Evolutionary conservation across 1,140 invertebrate genomes (phyloP), one percentile per base, ranked within the genome.

Genomic region (Drosophila leontia): DNA sequence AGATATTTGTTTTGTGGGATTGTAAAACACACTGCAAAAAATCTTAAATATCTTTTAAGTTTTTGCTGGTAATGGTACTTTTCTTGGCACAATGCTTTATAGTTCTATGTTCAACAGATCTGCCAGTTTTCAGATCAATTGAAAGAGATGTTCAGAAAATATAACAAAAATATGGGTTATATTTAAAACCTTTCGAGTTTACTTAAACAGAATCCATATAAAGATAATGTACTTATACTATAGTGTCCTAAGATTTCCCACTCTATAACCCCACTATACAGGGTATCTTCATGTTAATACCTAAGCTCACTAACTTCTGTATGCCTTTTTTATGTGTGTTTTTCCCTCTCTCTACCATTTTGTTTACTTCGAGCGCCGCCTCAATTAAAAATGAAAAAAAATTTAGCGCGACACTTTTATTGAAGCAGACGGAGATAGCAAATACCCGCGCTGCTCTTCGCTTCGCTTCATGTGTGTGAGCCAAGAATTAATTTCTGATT

Each of bases 401-500:
- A 62, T 57, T 45, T 15, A 50, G 51, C 64, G 58, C 58, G 65
- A 76, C 80, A 78, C 69, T 55, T 78, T 78, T 78, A 78, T 56
- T 63, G 70, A 69, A 65, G 62, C 79, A 87, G 58, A 80, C 58
- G 53, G 74, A 88, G 84, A 80, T 61, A 58, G 58, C 78, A 75
- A 68, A 78, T 81, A 63, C 17, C 19, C 26, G 13, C 48, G 34
- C 41, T 48, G 47, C 44, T 37, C 63, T 41, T 34, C 48, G 11
- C 29, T 17, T 2, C 29, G 29, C 34, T 62, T 13, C 69, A 50
- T 86, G 67, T 80, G 59, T 78, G 47, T 74, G 60, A 60, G 76
- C 55, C 45, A 80, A 88, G 84, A 88, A 88, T 88, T 90, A 90
- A 90, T 84, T 88, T 88, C 81, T 88, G 84, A 88, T 88, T 88